Percentiles rank a stretch among this genome's conserved stretches.
phyloP scores from a whole-genome alignment of 2,797 vertebrate species.

The Menidia menidia region DNA sequence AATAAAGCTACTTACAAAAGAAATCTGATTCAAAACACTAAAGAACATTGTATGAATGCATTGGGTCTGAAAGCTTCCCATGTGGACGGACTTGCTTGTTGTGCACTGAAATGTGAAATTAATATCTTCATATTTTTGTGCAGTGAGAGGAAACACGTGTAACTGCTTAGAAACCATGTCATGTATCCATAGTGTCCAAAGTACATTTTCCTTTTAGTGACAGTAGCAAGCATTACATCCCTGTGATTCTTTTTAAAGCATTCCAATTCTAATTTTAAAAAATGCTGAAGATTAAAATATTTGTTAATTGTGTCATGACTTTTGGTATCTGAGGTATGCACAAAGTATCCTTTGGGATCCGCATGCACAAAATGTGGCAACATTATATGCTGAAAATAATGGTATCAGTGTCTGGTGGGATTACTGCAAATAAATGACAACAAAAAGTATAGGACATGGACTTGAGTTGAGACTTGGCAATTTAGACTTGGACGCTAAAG shows the following conservation, averaged over 20 bases:
- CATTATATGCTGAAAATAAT: neutral
- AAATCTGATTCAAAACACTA: conserved; percentile 48
- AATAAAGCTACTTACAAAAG: too few species aligned
- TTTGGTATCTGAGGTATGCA: neutral
- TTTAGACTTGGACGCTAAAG: too few species aligned
- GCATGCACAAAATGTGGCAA: neutral
- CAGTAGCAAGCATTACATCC: too few species aligned
- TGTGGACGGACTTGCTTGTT: conserved; percentile 54
- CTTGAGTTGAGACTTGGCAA: too few species aligned
- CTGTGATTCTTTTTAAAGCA: too few species aligned
- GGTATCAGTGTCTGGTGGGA: neutral
- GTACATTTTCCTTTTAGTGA: too few species aligned
- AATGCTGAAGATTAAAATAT: too few species aligned
- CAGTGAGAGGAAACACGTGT: conserved; percentile 51
- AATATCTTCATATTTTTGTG: conserved; percentile 74
- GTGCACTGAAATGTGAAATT: conserved; percentile 75
- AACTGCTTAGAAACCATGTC: conserved; percentile 19
- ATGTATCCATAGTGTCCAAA: too few species aligned
- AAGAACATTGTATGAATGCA: conserved; percentile 43
- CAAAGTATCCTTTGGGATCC: neutral
- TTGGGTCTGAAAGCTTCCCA: conserved; percentile 43
- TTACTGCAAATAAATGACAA: neutral
- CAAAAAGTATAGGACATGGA: too few species aligned
- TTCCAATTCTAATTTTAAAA: too few species aligned
- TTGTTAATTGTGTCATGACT: too few species aligned